Percentiles rank a stretch among this genome's conserved stretches.
Evolutionary conservation across 2,797 vertebrate species (phyloP).

Genomic region (Heterohyrax brucei): DNA sequence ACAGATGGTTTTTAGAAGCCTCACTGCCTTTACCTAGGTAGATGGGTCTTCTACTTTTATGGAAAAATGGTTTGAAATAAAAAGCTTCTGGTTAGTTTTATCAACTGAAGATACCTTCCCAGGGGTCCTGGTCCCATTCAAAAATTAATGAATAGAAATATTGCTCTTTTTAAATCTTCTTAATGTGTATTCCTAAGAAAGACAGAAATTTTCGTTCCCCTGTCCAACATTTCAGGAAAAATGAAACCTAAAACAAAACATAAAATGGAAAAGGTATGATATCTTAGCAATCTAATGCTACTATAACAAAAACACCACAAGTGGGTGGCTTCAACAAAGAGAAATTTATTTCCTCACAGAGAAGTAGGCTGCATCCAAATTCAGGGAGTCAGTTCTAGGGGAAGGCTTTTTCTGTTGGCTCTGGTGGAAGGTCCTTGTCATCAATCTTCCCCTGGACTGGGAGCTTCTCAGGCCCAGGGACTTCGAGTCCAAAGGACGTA

Average conservation of each 20-base stretch:
- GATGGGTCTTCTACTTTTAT: slow-evolving; percentile 33
- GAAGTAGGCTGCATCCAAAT: too few species aligned
- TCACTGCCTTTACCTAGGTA: not conserved
- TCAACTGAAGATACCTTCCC: slow-evolving; percentile 57
- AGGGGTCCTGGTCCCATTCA: slow-evolving; percentile 38
- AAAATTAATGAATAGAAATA: slow-evolving; percentile 64
- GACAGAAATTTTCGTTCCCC: slow-evolving; percentile 51
- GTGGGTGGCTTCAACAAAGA: too few species aligned
- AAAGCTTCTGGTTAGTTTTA: slow-evolving; percentile 60
- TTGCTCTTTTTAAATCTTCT: slow-evolving; percentile 50
- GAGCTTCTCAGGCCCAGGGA: too few species aligned
- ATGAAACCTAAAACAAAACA: slow-evolving; percentile 66
- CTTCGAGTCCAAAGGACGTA: too few species aligned
- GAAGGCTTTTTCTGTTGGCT: too few species aligned
- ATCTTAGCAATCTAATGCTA: too few species aligned
- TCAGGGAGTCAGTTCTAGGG: too few species aligned
- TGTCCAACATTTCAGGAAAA: slow-evolving; percentile 51
- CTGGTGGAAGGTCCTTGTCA: too few species aligned
- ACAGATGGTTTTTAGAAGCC: slow-evolving; percentile 56
- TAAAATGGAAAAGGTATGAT: slow-evolving; percentile 46
- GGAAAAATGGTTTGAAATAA: slow-evolving; percentile 56
- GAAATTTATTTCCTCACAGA: too few species aligned
- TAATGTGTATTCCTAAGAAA: slow-evolving; percentile 41
- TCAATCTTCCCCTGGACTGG: too few species aligned
- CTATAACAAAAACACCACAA: too few species aligned